Evolutionary conservation across 2,113 vertebrate species (phyloP), one percentile per base, ranked within the genome.

Genomic region (Eulacestoma nigropectus): DNA sequence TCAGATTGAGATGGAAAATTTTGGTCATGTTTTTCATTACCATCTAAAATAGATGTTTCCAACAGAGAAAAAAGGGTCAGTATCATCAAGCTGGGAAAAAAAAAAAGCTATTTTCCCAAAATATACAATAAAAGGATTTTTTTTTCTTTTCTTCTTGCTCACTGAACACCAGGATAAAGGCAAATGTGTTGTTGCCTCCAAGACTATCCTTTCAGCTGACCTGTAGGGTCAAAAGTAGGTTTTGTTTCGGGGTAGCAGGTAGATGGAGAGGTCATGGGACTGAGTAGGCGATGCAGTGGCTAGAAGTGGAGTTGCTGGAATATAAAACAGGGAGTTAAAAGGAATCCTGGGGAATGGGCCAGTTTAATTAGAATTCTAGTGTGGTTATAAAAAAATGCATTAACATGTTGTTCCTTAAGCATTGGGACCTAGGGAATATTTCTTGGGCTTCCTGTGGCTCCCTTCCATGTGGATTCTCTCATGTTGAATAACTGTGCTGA

Each of bases 391-490:
- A 94, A 84, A 85, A 65, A n/a, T 35, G 16, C 7, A 53, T 70
- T 84, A 90, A 74, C 47, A 80, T 73, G 50, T 63, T 93, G 42
- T 90, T 95, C 52, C 56, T 87, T 89, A 89, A 87, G 25, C 64
- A 64, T 1, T 75, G 84, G 47, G 86, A 95, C 27, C 53, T 81
- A n/a, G 52, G 64, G 91, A 84, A 81, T 84, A 92, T 78, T 96
- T 78, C 52, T 75, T 75, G 60, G 56, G 52, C 89, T 96, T 95
- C 83, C 64, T 75, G 52, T 94, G 79, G 53, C 55, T 92, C 37
- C 23, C 9, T 94, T 95, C 94, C 75, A 70, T 80, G 82, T 90
- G 55, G 63, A 95, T 73, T 85, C 59, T 92, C 90, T 85, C 88
- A 57, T 13, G 10, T 7, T 8, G 13, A 69, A 49, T 69, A 83